phyloP scores from a whole-genome alignment of 2,888 invertebrate genomes.

The Eupeodes luniger region DNA sequence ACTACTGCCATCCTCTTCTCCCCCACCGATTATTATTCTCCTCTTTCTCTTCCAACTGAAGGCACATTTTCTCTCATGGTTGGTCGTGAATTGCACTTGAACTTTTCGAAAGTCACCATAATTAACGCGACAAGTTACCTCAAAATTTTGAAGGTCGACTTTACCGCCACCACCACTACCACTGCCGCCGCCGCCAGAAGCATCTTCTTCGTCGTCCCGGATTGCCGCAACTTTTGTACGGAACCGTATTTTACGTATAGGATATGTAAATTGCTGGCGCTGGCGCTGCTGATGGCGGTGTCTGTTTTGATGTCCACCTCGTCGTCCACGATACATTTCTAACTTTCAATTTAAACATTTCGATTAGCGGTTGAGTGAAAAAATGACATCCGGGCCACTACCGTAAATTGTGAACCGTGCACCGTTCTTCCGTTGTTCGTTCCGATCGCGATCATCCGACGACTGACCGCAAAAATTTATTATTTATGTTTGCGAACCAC shows the following conservation, averaged over 20 bases:
- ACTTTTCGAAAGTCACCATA: constrained; percentile 77
- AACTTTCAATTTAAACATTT: constrained; percentile 57
- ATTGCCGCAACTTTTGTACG: constrained; percentile 66
- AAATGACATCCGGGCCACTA: constrained; percentile 63
- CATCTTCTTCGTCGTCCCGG: constrained; percentile 16
- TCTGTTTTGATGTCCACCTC: constrained; percentile 55
- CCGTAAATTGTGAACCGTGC: no score
- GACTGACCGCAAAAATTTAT: constrained; percentile 37
- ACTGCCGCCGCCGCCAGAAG: background rate
- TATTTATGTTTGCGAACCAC: constrained; percentile 52
- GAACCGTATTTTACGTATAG: constrained; percentile 74
- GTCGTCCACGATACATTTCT: constrained; percentile 68
- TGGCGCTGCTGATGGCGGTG: constrained; percentile 23
- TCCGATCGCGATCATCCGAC: constrained; percentile 11
- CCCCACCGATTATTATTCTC: constrained; percentile 15
- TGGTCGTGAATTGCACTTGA: constrained; percentile 76
- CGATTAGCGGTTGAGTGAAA: constrained; percentile 25
- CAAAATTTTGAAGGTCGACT: constrained; percentile 73
- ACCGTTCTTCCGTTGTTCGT: constrained; percentile 20
- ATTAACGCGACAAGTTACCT: constrained; percentile 76
- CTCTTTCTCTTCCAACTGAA: constrained; percentile 78
- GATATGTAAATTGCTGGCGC: constrained; percentile 54
- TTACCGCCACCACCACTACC: background rate
- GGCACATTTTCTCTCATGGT: constrained; percentile 73
- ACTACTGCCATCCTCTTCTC: background rate